phyloP scores from a whole-genome alignment of 2,113 vertebrate species.

The Hyla sarda region DNA sequence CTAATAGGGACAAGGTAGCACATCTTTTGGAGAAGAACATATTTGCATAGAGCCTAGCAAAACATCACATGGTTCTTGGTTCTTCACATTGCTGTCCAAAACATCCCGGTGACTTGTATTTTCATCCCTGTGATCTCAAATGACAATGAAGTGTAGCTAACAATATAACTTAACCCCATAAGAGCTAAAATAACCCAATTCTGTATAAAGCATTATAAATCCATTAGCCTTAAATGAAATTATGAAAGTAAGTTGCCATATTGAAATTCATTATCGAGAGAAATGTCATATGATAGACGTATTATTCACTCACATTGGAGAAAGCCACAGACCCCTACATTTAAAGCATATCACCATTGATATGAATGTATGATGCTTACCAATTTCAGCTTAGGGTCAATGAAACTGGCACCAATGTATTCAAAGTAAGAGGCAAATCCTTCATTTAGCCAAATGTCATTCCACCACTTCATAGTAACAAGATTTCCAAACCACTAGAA shows the following conservation, averaged over 20 bases:
- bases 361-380: slow-evolving; percentile 66
- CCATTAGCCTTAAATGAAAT: background rate
- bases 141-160: background rate
- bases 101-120: background rate
- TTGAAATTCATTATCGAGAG: background rate
- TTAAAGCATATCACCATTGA: background rate
- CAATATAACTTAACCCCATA: background rate
- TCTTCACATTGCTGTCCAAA: background rate
- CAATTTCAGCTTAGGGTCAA: slow-evolving; percentile 66
- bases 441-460: slow-evolving; percentile 82
- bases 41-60: background rate
- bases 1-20: too few species aligned
- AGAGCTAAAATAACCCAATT: background rate
- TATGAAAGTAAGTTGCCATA: background rate
- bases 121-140: background rate
- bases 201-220: background rate
- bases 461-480: slow-evolving; percentile 85
- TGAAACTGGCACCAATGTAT: slow-evolving; percentile 62
- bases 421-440: slow-evolving; percentile 79
- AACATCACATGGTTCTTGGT: background rate
- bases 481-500: slow-evolving; percentile 86
- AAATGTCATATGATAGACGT: background rate
- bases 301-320: background rate
- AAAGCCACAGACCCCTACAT: background rate
- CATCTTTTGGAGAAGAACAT: background rate